Evolutionary conservation across 64 coral and sea anemone species (phyloP), one percentile per base, ranked within the genome.

Genomic region (Stichodactyla mertensii): DNA sequence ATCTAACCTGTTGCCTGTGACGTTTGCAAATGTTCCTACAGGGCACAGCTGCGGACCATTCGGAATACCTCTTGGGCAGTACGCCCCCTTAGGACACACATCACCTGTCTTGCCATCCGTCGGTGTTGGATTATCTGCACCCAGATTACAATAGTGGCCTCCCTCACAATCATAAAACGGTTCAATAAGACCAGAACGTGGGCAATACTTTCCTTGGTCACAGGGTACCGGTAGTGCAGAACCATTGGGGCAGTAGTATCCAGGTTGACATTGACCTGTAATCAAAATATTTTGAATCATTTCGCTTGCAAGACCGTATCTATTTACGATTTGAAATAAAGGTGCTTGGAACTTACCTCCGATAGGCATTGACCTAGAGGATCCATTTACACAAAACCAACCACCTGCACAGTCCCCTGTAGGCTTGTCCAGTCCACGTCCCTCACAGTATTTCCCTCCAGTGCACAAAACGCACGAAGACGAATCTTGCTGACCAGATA

Each of bases 361-460:
- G 87, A 51, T 78, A 54, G 97, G 97, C 16, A 87, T 92, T 18
- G 86, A 66, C 6, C 67, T 83, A 6, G 82, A 85, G 4, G 97
- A 94, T 77, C 97, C 97, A 95, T 92, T 94, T 4, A 84, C 86
- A 86, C 97, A 99, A 77, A 92, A 95, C 97, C 97, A 99, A 9
- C 97, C 97, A 15, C 91, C 93, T 45, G 89, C 92, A 58, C 97
- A 99, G 64, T 95, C 88, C 26, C 77, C 88, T 36, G 93, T 99
- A n/a, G 97, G 97, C 54, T 84, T 82, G 62, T 85, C 84, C 1
- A 95, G 82, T 28, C 93, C 91, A 84, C 83, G 55, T 5, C 90
- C 88, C 64, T 95, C 80, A 56, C 97, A 99, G 57, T 95, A 99
- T 93, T 92, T 99, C 5, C 97, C 97, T 58, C 84, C 90, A n/a